phyloP scores from a whole-genome alignment of 2,113 vertebrate genomes.

The Prinia subflava region DNA sequence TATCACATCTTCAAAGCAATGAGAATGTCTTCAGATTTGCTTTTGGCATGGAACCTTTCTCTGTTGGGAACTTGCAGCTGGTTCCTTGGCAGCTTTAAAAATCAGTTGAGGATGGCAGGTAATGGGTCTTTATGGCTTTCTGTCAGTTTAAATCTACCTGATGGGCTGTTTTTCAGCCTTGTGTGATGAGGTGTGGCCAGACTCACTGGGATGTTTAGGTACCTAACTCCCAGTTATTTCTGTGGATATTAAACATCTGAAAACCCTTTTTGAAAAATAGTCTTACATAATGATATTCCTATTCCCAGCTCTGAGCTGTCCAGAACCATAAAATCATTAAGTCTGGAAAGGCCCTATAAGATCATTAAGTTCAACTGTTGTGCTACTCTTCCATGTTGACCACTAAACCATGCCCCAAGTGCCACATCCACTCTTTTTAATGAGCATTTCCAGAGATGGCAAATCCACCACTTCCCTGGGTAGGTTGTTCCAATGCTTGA shows the following conservation, averaged over 20 bases:
- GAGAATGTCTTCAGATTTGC: background rate
- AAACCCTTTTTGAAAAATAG: background rate
- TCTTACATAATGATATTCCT: background rate
- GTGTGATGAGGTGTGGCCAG: background rate
- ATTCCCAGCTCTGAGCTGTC: background rate
- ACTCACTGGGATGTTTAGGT: background rate
- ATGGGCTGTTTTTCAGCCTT: background rate
- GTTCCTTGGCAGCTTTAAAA: background rate
- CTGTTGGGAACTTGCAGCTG: background rate
- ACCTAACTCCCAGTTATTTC: background rate
- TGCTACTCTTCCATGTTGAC: background rate
- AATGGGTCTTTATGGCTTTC: slow-evolving; percentile 6
- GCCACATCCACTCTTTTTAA: background rate
- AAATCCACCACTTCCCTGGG: background rate
- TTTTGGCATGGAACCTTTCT: background rate
- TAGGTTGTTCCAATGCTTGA: background rate
- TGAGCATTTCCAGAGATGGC: background rate
- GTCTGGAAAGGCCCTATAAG: background rate
- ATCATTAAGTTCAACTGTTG: background rate
- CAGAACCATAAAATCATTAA: background rate
- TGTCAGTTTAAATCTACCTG: background rate
- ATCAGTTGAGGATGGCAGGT: background rate
- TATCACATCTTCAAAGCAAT: background rate
- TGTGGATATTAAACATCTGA: background rate
- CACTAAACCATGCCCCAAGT: background rate